These are phyloP conservation scores for Prorops nasuta DNA, from an alignment of 1,140 invertebrate genomes.

Conservation along the genomic window DNA sequence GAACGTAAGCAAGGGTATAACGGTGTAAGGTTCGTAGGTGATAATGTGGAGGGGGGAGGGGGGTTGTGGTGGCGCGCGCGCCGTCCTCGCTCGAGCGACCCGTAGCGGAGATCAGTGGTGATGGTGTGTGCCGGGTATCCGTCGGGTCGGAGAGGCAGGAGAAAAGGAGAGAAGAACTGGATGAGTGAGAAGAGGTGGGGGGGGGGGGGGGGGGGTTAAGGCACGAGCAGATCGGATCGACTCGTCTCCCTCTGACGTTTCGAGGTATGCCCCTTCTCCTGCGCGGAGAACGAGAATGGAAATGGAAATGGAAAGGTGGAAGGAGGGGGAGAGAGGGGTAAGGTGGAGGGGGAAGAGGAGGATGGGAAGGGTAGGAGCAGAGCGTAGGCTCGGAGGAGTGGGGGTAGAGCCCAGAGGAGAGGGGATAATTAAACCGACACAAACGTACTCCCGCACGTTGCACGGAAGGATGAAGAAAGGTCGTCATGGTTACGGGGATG, in stretches of 20 bases:
- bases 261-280: too few relatives aligned
- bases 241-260: too few relatives aligned
- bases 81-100: too few relatives aligned
- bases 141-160: neutral
- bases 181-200: neutral
- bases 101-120: too few relatives aligned
- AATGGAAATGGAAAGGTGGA: slow-evolving; percentile 25
- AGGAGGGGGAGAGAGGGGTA: slow-evolving; percentile 13
- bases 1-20: too few relatives aligned
- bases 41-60: too few relatives aligned
- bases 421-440: slow-evolving; percentile 53
- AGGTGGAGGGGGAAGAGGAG: slow-evolving; percentile 17
- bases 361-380: neutral
- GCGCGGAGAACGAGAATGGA: too few relatives aligned
- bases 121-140: neutral
- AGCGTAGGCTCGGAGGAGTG: slow-evolving; percentile 14
- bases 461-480: slow-evolving; percentile 45
- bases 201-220: neutral
- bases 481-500: slow-evolving; percentile 45
- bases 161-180: neutral
- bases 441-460: slow-evolving; percentile 22
- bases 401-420: slow-evolving; percentile 16
- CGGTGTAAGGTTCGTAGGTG: too few relatives aligned
- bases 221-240: too few relatives aligned
- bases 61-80: too few relatives aligned